These are phyloP conservation scores for Andinoacara biseriatus DNA, from an alignment of 2,113 vertebrate species.

Conservation along the genomic window DNA sequence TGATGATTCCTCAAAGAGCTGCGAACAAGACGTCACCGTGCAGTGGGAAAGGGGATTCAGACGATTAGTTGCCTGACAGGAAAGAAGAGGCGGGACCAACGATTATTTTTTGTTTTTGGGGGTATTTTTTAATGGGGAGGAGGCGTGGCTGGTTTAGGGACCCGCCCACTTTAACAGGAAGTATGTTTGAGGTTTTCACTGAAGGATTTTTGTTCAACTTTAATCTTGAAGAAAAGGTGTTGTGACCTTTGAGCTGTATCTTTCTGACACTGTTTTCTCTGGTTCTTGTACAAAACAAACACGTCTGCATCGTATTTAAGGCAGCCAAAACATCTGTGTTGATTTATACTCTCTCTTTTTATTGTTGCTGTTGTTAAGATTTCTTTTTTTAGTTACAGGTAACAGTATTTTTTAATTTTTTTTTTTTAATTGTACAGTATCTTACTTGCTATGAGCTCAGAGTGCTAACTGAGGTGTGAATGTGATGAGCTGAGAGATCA, in stretches of 20 bases:
- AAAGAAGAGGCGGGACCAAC: slow-evolving; percentile 1
- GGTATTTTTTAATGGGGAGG: not conserved
- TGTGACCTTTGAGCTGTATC: slow-evolving; percentile 49
- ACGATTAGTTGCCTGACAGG: not conserved
- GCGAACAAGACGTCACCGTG: slow-evolving; percentile 5
- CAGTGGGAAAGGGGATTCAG: not conserved
- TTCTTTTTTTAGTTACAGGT: slow-evolving; percentile 20
- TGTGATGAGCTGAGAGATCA: slow-evolving; percentile 26
- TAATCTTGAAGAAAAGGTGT: slow-evolving; percentile 50
- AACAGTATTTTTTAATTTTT: not conserved
- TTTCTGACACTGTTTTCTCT: slow-evolving; percentile 31
- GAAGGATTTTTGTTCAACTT: slow-evolving; percentile 30
- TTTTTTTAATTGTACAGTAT: slow-evolving; percentile 43
- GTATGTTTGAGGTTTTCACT: slow-evolving; percentile 1
- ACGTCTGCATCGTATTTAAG: slow-evolving; percentile 31
- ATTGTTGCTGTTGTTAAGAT: not conserved
- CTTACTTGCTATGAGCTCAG: slow-evolving; percentile 2
- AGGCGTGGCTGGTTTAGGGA: not conserved
- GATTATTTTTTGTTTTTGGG: not conserved
- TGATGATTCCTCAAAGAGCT: slow-evolving; percentile 17
- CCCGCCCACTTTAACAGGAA: not conserved
- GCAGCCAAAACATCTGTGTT: slow-evolving; percentile 44
- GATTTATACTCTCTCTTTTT: slow-evolving; percentile 33
- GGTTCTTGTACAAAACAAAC: slow-evolving; percentile 39
- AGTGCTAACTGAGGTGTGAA: slow-evolving; percentile 12